A percentile compares a stretch with the other conserved stretches of the same genome.
phyloP scores from a whole-genome alignment of 2,888 invertebrate genomes.

The Protula sp. region DNA sequence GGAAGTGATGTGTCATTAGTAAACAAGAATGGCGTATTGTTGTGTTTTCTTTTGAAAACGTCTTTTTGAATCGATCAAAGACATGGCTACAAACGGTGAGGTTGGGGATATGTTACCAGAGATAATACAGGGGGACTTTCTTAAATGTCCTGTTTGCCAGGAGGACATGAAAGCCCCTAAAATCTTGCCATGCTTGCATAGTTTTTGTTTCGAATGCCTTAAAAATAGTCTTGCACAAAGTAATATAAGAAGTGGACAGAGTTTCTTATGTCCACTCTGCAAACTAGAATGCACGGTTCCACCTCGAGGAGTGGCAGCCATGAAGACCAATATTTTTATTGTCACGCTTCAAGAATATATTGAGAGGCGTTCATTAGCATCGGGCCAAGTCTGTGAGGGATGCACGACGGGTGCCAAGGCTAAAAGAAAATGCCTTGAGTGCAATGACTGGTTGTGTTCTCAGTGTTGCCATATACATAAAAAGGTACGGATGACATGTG shows the following conservation, averaged over 20 bases:
- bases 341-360: slow-evolving; percentile 27
- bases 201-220: slow-evolving; percentile 36
- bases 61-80: no score
- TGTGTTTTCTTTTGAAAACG: no score
- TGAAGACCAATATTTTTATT: slow-evolving; percentile 26
- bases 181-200: slow-evolving; percentile 38
- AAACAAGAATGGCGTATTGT: no score
- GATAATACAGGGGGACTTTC: slow-evolving; percentile 6
- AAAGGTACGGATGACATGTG: slow-evolving; percentile 21
- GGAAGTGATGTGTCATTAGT: no score
- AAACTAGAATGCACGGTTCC: slow-evolving; percentile 25
- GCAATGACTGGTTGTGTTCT: slow-evolving; percentile 28
- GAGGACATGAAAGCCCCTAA: slow-evolving; percentile 33
- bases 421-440: slow-evolving; percentile 25
- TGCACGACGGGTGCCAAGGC: slow-evolving; percentile 21
- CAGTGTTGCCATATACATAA: slow-evolving; percentile 25
- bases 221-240: slow-evolving; percentile 22
- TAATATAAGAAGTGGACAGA: slow-evolving; percentile 24
- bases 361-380: slow-evolving; percentile 19
- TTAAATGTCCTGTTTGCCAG: slow-evolving; percentile 30
- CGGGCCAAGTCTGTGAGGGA: slow-evolving; percentile 21
- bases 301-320: slow-evolving; percentile 18
- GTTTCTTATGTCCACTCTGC: slow-evolving; percentile 28
- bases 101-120: neutral
- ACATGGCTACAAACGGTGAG: neutral